phyloP scores from a whole-genome alignment of 2,113 vertebrate genomes.

The Axis porcinus region DNA sequence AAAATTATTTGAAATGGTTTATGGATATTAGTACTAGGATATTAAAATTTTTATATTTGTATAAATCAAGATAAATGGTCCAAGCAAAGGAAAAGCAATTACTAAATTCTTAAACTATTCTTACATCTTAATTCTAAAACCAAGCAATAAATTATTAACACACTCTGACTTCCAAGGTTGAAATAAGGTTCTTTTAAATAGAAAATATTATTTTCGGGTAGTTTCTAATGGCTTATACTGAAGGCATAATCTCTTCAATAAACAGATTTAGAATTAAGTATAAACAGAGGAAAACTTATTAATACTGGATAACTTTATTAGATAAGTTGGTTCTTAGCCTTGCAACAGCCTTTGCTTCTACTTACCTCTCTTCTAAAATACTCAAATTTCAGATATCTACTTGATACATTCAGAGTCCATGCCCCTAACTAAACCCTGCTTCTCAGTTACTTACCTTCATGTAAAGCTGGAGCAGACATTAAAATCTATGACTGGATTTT shows the following conservation, averaged over 20 bases:
- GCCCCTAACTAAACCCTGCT: not conserved
- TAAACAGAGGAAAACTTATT: not conserved
- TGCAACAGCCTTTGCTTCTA: not conserved
- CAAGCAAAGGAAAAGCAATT: slow-evolving; percentile 8
- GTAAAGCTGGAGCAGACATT: not conserved
- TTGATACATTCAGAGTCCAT: not conserved
- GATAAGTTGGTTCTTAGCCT: not conserved
- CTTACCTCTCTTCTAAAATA: not conserved
- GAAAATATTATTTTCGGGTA: not conserved
- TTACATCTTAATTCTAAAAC: slow-evolving; percentile 27
- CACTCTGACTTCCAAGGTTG: not conserved
- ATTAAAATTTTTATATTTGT: not conserved
- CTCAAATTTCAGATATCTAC: not conserved
- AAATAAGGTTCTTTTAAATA: not conserved
- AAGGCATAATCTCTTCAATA: slow-evolving; percentile 6
- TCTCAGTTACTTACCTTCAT: not conserved
- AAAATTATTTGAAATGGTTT: not conserved
- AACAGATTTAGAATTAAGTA: not conserved
- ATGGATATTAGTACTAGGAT: not conserved
- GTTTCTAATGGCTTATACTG: not conserved
- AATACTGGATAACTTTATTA: not conserved
- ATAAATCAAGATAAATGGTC: slow-evolving; percentile 27
- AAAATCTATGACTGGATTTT: not conserved
- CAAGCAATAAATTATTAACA: not conserved
- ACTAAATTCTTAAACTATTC: slow-evolving; percentile 8